phyloP scores from a whole-genome alignment of 2,113 vertebrate genomes.

The Oreotrochilus melanogaster region DNA sequence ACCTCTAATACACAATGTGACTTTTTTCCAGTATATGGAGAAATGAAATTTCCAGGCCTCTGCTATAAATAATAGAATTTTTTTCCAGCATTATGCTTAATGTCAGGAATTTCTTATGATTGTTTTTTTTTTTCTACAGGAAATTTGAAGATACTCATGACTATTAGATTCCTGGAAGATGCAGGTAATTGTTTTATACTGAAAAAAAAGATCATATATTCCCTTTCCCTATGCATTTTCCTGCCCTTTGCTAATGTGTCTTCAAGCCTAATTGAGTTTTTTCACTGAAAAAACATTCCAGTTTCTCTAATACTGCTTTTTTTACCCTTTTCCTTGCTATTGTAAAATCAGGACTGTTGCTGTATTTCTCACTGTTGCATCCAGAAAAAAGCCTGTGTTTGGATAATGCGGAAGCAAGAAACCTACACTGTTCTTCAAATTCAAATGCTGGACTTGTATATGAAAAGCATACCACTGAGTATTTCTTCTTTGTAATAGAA shows the following conservation, averaged over 20 bases:
- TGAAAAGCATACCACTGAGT: not conserved
- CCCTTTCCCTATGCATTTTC: not conserved
- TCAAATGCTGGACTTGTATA: not conserved
- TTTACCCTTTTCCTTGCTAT: not conserved
- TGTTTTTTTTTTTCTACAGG: slow-evolving; percentile 59
- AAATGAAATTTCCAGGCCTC: not conserved
- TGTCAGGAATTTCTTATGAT: not conserved
- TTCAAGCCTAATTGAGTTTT: not conserved
- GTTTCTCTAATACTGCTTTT: not conserved
- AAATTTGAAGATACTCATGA: slow-evolving; percentile 75
- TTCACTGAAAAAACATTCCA: not conserved
- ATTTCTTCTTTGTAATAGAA: not conserved
- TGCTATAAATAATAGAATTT: not conserved
- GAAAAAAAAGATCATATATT: not conserved
- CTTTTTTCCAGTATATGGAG: not conserved
- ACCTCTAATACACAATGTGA: not conserved
- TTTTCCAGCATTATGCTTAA: not conserved
- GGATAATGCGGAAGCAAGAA: not conserved
- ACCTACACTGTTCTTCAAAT: not conserved
- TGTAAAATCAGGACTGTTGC: not conserved
- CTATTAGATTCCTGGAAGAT: slow-evolving; percentile 64
- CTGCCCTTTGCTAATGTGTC: not conserved
- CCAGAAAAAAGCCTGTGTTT: not conserved
- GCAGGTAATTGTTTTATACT: slow-evolving; percentile 74
- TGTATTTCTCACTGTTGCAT: not conserved